Base-by-base conservation (phyloP, 2,113 vertebrate species). In the Gallinago undulata region DNA sequence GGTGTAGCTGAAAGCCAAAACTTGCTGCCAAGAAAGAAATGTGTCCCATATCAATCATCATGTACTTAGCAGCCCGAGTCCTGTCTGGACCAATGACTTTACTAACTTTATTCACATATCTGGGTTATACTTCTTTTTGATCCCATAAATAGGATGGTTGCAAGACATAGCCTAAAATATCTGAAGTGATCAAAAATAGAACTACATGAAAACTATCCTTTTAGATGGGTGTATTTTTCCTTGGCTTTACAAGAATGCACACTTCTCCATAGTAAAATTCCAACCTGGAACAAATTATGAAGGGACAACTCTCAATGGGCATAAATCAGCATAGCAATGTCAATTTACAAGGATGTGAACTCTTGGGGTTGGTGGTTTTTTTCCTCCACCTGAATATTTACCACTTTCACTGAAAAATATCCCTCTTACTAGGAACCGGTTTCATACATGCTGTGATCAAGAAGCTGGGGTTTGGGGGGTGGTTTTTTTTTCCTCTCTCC, bases 281-380 rank as follows among this genome's bases (percentile, higher is more conserved):
- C 90, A 96, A 19, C 73, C 84, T 96, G 94, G 96, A 95, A 96
- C 83, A 90, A 80, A 97, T 97, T 96, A 96, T 62, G 80, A 95
- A 53, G 84, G 79, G 78, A 92, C 95, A 94, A 4, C 64, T 95
- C 84, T 95, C 93, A 56, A 17, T 81, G 87, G 90, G 74, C 28
- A 75, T 96, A 96, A 97, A 97, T 97, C 95, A 94, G 45, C 77
- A 90, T 59, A 93, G 84, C 84, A 96, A 91, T 87, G 92, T 92
- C 92, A 89, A 93, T 96, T 93, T 95, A 90, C 70, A 92, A 77
- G 81, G 53, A 81, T 88, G 27, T 87, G 69, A 89, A 82, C 57
- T 77, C 72, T 39, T 89, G 39, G 35, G 66, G 1, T 15, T 27
- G 60, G 35, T 39, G 25, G 5, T 17, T 78, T 47, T 89, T 92